These are phyloP conservation scores for Okamejei kenojei DNA, from an alignment of 2,797 vertebrate species.

Conservation along the genomic window DNA sequence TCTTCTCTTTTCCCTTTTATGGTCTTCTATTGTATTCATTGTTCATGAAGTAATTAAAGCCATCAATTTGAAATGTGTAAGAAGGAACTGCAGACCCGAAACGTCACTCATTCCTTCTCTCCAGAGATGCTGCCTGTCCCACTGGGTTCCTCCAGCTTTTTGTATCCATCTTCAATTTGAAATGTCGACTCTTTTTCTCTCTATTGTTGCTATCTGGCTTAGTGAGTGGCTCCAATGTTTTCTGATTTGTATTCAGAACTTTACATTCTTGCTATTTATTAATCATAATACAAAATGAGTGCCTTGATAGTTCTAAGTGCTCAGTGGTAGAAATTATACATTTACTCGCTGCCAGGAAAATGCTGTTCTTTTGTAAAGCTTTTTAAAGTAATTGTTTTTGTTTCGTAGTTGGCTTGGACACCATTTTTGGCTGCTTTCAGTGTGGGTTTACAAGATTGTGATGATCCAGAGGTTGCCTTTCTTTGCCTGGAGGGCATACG, in stretches of 20 bases:
- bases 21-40: neutral
- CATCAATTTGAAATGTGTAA: no score
- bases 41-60: no score
- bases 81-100: no score
- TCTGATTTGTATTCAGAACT: neutral
- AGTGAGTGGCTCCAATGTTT: neutral
- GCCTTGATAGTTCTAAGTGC: neutral
- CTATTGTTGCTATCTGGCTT: neutral
- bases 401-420: slow-evolving; percentile 84
- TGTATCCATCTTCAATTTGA: neutral
- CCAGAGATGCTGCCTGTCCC: no score
- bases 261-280: neutral
- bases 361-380: neutral
- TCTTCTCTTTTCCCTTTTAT: neutral
- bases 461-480: slow-evolving; percentile 90
- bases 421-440: slow-evolving; percentile 94
- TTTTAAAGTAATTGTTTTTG: slow-evolving; percentile 25
- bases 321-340: neutral
- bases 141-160: no score
- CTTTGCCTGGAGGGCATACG: slow-evolving; percentile 93
- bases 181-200: neutral
- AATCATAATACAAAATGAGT: neutral
- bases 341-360: neutral
- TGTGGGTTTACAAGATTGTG: slow-evolving; percentile 92
- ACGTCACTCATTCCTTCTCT: no score